Conservation (phyloP, 1,140 invertebrate genomes). For the Acromyrmex charruanus region DNA sequence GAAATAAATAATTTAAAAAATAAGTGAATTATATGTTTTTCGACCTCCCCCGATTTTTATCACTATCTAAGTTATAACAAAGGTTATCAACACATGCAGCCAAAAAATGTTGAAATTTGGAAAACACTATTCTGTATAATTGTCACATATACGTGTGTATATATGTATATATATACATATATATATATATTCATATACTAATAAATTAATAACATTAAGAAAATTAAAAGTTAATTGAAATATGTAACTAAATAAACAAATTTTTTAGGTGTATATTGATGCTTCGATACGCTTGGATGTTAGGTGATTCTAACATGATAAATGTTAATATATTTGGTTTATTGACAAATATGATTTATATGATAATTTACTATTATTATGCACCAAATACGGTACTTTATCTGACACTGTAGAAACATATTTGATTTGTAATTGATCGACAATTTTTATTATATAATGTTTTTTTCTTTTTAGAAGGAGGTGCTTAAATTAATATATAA, state of each 20-base stretch:
- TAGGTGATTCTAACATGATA: conserved; percentile 91
- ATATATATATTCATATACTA: neutral
- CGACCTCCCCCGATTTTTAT: no score
- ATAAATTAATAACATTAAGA: conserved; percentile 6
- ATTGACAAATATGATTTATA: conserved; percentile 89
- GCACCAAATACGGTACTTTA: conserved; percentile 85
- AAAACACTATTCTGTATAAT: no score
- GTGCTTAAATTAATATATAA: conserved; percentile 83
- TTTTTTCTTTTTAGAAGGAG: conserved; percentile 73
- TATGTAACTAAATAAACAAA: conserved; percentile 20
- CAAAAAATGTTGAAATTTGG: no score
- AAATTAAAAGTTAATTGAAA: conserved; percentile 10
- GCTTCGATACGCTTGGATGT: conserved; percentile 90
- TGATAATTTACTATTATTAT: conserved; percentile 89
- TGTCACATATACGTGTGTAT: no score
- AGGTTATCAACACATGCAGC: no score
- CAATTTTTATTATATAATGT: conserved; percentile 24
- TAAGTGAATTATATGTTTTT: no score
- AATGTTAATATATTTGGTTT: conserved; percentile 91
- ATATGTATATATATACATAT: no score
- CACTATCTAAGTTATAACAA: no score
- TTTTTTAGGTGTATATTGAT: conserved; percentile 89
- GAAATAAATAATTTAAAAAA: no score
- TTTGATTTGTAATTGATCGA: neutral
- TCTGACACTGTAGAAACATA: conserved; percentile 28